Conservation (phyloP, 2,888 invertebrate species). For the Ischnura elegans region DNA sequence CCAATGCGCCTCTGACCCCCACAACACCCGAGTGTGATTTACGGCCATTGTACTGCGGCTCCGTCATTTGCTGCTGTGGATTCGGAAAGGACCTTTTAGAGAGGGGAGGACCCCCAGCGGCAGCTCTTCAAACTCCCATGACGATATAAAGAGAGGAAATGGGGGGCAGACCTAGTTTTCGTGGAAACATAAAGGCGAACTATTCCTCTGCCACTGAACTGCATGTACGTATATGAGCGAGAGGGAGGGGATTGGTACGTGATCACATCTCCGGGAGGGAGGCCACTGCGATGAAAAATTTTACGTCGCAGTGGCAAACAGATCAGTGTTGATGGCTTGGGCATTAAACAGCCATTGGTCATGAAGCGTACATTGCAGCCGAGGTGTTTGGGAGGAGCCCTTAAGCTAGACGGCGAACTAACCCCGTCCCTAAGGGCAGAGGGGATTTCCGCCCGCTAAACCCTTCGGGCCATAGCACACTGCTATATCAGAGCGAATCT, state of each 20-base stretch:
- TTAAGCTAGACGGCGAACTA: not conserved
- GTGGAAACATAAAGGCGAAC: constrained; percentile 14
- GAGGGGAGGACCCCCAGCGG: not conserved
- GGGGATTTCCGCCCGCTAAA: constrained; percentile 26
- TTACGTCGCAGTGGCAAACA: not conserved
- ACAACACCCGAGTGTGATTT: constrained; percentile 50
- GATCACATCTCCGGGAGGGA: not conserved
- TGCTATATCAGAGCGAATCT: constrained; percentile 25
- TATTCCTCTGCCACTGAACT: not conserved
- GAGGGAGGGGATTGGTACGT: not conserved
- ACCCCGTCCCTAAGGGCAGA: not conserved
- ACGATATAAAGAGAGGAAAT: constrained; percentile 47
- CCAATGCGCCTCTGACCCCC: constrained; percentile 52
- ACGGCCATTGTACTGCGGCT: constrained; percentile 47
- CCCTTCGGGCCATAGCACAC: not conserved
- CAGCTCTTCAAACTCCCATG: constrained; percentile 46
- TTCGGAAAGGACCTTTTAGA: not conserved
- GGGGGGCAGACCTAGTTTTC: constrained; percentile 7
- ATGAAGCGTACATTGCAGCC: constrained; percentile 22
- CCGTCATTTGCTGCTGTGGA: not conserved
- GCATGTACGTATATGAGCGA: not conserved
- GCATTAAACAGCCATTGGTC: constrained; percentile 47
- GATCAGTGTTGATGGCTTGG: constrained; percentile 34
- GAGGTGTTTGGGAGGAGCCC: not conserved
- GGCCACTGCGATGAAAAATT: not conserved